A percentile compares a stretch with the other conserved stretches of the same genome.
These are phyloP conservation scores for Manacus vitellinus DNA, from an alignment of 2,113 vertebrate genomes.

Conservation along the genomic window DNA sequence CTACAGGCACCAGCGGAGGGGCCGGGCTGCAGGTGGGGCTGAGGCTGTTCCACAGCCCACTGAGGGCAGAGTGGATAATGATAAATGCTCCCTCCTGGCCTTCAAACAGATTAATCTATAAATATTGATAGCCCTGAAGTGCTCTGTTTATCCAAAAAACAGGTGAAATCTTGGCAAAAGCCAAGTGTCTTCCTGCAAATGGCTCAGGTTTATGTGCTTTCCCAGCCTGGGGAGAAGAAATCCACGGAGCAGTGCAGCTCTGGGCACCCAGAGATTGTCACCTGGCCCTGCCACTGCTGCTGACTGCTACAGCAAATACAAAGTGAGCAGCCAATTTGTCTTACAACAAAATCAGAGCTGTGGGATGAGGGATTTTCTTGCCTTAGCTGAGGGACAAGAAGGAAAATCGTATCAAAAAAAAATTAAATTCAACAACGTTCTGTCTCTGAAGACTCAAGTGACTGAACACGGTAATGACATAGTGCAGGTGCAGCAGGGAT, in stretches of 20 bases:
- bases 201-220: not conserved
- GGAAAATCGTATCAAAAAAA: not conserved
- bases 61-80: not conserved
- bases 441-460: not conserved
- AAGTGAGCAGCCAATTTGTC: not conserved
- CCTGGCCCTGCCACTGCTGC: not conserved
- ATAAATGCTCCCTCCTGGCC: not conserved
- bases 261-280: not conserved
- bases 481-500: conserved; percentile 40
- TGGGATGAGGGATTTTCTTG: not conserved
- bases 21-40: not conserved
- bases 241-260: not conserved
- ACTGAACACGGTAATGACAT: not conserved
- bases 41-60: not conserved
- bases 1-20: not conserved
- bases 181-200: not conserved
- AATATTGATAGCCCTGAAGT: conserved; percentile 43
- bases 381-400: not conserved
- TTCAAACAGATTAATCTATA: conserved; percentile 46
- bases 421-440: not conserved
- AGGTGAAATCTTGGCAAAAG: conserved; percentile 27
- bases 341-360: not conserved
- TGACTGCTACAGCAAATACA: not conserved
- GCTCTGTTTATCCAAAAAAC: conserved; percentile 12
- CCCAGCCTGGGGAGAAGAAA: not conserved